Evolutionary conservation across 2,797 vertebrate genomes (phyloP).

Genomic region (Crenuchus spilurus): DNA sequence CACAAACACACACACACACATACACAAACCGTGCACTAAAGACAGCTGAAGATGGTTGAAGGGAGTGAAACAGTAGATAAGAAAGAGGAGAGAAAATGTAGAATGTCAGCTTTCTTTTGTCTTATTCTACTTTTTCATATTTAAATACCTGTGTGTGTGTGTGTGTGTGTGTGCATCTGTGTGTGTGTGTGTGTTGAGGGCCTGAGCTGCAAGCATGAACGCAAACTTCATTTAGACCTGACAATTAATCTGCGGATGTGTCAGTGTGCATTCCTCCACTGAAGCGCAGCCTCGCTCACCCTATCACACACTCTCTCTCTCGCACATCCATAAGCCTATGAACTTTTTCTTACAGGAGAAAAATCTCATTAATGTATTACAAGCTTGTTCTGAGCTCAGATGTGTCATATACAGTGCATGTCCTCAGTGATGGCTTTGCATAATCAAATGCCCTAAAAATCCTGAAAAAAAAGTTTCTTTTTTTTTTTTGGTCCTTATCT

Average conservation of each 20-base stretch:
- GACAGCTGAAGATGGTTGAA: no score
- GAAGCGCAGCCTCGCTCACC: conserved; percentile 59
- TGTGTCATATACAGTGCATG: conserved; percentile 62
- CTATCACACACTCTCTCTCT: conserved; percentile 50
- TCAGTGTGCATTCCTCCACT: conserved; percentile 55
- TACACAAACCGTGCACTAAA: no score
- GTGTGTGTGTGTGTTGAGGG: conserved; percentile 8
- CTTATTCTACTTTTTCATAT: no score
- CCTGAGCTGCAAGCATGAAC: not conserved
- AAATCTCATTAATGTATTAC: conserved; percentile 78
- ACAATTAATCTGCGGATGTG: conserved; percentile 74
- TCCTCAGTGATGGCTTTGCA: conserved; percentile 74
- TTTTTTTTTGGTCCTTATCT: conserved; percentile 39
- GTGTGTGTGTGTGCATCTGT: not conserved
- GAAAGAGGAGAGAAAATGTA: no score
- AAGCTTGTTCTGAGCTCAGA: conserved; percentile 68
- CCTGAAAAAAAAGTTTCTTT: conserved; percentile 31
- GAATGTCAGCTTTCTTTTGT: no score
- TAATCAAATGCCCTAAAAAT: conserved; percentile 62
- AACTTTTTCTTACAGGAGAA: conserved; percentile 59
- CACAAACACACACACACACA: no score
- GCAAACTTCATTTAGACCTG: conserved; percentile 70
- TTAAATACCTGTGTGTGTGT: no score
- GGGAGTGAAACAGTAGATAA: no score
- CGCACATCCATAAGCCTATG: conserved; percentile 59